A percentile compares a stretch with the other conserved stretches of the same genome.
Conservation (phyloP, 2,113 vertebrate species). For the Sinosuthora webbiana region DNA sequence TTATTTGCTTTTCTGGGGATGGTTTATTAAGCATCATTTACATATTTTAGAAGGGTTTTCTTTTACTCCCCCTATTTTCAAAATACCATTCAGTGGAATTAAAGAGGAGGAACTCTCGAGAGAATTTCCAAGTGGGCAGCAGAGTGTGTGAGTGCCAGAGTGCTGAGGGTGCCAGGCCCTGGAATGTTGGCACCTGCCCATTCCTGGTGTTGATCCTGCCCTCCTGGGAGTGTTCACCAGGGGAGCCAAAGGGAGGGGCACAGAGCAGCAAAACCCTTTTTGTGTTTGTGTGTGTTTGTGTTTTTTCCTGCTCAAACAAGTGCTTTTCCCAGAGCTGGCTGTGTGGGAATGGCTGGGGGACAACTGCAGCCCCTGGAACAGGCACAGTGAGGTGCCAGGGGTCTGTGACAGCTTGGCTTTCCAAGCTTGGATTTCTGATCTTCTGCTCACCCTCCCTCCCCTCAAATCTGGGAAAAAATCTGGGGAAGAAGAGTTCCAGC, state of each 20-base stretch:
- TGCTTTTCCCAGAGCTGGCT: not conserved
- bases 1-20: not conserved
- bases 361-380: not conserved
- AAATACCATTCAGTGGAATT: not conserved
- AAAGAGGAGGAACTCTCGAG: not conserved
- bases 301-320: not conserved
- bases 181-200: not conserved
- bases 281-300: not conserved
- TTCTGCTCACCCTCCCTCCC: not conserved
- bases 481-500: too few relatives aligned
- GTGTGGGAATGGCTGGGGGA: not conserved
- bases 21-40: not conserved
- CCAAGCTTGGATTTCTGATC: too few relatives aligned
- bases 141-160: not conserved
- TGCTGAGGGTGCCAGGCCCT: rapidly evolving
- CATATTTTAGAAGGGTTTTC: not conserved
- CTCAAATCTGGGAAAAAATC: not conserved
- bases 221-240: not conserved
- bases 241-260: not conserved
- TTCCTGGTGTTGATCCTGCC: not conserved
- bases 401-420: not conserved
- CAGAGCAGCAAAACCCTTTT: not conserved
- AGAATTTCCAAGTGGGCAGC: not conserved
- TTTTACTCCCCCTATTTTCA: not conserved
- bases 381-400: too few relatives aligned